Conservation (phyloP, 2,797 vertebrate species). For the Melanotaenia nigrans region DNA sequence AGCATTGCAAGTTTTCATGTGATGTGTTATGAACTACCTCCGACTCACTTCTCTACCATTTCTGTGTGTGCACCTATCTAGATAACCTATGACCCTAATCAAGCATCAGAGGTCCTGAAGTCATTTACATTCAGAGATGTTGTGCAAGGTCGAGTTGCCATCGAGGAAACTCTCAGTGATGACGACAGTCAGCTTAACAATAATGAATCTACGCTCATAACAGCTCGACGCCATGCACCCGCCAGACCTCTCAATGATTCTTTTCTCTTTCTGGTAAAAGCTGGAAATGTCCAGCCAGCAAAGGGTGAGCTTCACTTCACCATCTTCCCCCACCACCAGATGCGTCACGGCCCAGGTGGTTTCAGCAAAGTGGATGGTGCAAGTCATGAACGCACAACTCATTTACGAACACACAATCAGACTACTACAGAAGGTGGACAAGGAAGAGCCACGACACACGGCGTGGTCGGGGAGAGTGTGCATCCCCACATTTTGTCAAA, state of each 20-base stretch:
- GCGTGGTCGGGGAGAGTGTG: not conserved
- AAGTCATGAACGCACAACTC: conserved; percentile 49
- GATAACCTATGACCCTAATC: conserved; percentile 70
- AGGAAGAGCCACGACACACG: conserved; percentile 23
- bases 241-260: conserved; percentile 85
- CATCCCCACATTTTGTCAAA: conserved; percentile 62
- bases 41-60: conserved; percentile 4
- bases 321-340: conserved; percentile 83
- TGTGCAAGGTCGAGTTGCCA: conserved; percentile 84
- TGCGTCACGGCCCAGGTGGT: conserved; percentile 53
- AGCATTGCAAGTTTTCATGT: not conserved
- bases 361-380: conserved; percentile 50
- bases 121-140: conserved; percentile 89
- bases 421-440: conserved; percentile 44
- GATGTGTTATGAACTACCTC: not conserved
- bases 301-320: conserved; percentile 85
- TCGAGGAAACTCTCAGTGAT: conserved; percentile 84
- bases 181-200: conserved; percentile 44
- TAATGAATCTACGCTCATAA: conserved; percentile 55
- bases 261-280: conserved; percentile 88
- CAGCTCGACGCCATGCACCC: conserved; percentile 63
- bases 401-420: conserved; percentile 43
- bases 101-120: conserved; percentile 68
- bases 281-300: conserved; percentile 88
- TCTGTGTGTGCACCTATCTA: conserved; percentile 40